Evolutionary conservation across 1,140 invertebrate genomes (phyloP).

Genomic region (Babylonia areolata): DNA sequence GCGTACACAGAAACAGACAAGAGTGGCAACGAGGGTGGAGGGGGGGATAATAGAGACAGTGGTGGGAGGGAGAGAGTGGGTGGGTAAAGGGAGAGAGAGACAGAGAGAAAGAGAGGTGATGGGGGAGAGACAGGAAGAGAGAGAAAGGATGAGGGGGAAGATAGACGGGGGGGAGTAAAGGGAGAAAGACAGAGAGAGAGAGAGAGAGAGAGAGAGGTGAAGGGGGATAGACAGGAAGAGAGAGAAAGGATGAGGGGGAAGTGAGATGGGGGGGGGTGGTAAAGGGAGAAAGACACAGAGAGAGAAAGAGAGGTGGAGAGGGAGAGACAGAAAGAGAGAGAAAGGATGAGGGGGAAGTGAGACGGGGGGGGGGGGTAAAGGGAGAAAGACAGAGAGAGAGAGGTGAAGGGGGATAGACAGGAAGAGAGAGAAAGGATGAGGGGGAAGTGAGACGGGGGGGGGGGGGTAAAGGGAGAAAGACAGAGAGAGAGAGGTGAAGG

Average conservation of each 20-base stretch:
- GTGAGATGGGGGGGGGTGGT: not conserved
- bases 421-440: too few species aligned
- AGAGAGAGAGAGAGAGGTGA: not conserved
- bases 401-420: too few species aligned
- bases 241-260: not conserved
- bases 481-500: not conserved
- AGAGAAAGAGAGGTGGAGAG: not conserved
- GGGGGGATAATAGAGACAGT: not conserved
- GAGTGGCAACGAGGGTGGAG: not conserved
- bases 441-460: too few species aligned
- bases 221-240: not conserved
- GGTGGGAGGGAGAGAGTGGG: not conserved
- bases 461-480: too few species aligned
- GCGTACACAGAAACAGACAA: not conserved
- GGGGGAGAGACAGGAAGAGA: constrained; percentile 2
- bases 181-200: too few species aligned
- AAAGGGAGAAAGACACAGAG: not conserved
- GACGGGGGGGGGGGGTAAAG: not conserved
- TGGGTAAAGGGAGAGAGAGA: not conserved
- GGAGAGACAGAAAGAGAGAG: not conserved
- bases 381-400: not conserved
- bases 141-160: not conserved
- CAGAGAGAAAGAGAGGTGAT: not conserved
- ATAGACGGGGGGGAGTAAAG: too few species aligned
- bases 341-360: not conserved